These are phyloP conservation scores for Psophia crepitans DNA, from an alignment of 2,113 vertebrate genomes.

Conservation along the genomic window DNA sequence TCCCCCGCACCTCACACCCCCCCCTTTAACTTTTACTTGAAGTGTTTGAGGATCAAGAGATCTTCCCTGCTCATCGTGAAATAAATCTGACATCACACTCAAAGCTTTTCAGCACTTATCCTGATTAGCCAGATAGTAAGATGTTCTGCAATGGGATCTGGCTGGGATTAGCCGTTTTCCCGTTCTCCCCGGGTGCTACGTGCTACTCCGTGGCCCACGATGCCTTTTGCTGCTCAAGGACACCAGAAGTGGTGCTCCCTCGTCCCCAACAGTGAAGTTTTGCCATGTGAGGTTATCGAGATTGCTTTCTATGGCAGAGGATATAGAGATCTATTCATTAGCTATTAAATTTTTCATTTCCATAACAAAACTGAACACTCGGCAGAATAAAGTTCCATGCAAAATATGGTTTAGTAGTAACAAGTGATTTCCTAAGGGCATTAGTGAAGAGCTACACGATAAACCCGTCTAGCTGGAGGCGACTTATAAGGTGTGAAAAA, in stretches of 20 bases:
- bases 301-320: not conserved
- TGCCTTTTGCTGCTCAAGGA: not conserved
- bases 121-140: conserved; percentile 69
- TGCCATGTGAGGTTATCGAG: not conserved
- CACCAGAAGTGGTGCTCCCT: not conserved
- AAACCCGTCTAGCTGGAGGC: not conserved
- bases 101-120: conserved; percentile 69
- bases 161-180: conserved; percentile 46
- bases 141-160: conserved; percentile 54
- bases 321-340: not conserved
- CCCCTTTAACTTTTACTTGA: conserved; percentile 67
- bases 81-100: conserved; percentile 71
- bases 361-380: not conserved
- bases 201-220: not conserved
- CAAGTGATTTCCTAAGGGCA: not conserved
- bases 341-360: not conserved
- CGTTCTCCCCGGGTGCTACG: not conserved
- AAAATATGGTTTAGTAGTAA: not conserved
- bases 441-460: not conserved
- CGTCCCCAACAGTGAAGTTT: not conserved
- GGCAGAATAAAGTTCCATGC: not conserved
- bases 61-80: conserved; percentile 69
- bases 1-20: conserved; percentile 64
- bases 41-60: conserved; percentile 72
- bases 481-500: not conserved